These are phyloP conservation scores for Phoxinus dragarum DNA, from an alignment of 2,797 vertebrate species.

Conservation along the genomic window DNA sequence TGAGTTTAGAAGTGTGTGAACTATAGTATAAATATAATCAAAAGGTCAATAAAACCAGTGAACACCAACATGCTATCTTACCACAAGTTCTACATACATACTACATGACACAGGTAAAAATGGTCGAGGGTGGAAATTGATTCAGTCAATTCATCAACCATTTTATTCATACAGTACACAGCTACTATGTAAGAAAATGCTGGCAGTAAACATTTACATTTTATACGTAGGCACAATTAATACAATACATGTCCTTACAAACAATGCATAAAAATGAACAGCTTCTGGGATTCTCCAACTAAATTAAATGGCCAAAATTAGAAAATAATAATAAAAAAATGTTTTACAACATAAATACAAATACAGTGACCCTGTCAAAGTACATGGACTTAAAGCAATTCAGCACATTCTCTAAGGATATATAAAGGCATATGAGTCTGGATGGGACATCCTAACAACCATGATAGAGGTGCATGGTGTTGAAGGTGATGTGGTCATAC, in stretches of 20 bases:
- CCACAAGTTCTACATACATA: background rate
- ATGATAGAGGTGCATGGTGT: constrained; percentile 90
- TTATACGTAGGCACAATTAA: constrained; percentile 33
- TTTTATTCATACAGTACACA: constrained; percentile 33
- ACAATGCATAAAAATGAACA: constrained; percentile 5
- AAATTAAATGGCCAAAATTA: constrained; percentile 18
- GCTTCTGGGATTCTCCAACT: background rate
- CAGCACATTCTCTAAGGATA: constrained; percentile 17
- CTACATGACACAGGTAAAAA: background rate
- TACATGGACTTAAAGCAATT: constrained; percentile 5
- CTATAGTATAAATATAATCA: background rate
- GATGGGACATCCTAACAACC: constrained; percentile 80
- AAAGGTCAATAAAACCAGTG: background rate
- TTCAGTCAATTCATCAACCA: constrained; percentile 4
- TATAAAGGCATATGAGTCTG: constrained; percentile 9
- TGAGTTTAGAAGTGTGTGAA: background rate
- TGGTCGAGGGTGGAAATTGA: background rate
- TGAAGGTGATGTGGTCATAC: constrained; percentile 85
- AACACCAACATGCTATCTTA: background rate
- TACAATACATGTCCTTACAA: constrained; percentile 5
- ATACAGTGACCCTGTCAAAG: constrained; percentile 15
- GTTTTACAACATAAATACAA: constrained; percentile 5
- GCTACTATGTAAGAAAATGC: background rate
- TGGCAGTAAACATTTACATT: constrained; percentile 12
- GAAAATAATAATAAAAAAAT: background rate